A percentile compares a stretch with the other conserved stretches of the same genome.
phyloP scores from a whole-genome alignment of 2,888 invertebrate genomes.

The Diabrotica balteata region DNA sequence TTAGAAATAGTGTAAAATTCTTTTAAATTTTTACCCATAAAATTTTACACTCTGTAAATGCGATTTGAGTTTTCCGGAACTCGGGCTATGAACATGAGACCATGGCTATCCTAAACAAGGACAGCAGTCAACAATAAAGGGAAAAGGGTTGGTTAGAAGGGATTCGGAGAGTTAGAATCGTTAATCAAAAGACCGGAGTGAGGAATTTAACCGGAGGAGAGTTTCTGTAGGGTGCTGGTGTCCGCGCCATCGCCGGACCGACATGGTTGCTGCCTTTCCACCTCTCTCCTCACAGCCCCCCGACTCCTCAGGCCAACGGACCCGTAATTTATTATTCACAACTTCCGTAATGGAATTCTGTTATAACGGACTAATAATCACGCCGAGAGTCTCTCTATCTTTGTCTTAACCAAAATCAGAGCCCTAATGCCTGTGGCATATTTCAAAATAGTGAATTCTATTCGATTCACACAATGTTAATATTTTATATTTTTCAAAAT shows the following conservation, averaged over 20 bases:
- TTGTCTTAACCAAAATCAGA: conserved; percentile 16
- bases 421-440: neutral
- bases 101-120: conserved; percentile 35
- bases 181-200: conserved; percentile 52
- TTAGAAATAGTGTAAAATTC: too few species aligned
- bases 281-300: conserved; percentile 52
- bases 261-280: conserved; percentile 64
- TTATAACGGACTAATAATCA: conserved; percentile 53
- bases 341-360: conserved; percentile 57
- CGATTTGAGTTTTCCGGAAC: neutral
- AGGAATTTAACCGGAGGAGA: conserved; percentile 40
- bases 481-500: too few species aligned
- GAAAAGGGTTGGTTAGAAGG: conserved; percentile 34
- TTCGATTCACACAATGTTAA: too few species aligned
- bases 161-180: conserved; percentile 50
- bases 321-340: conserved; percentile 59
- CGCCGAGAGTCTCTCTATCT: conserved; percentile 31
- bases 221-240: conserved; percentile 49
- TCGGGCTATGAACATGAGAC: conserved; percentile 17
- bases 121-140: conserved; percentile 35
- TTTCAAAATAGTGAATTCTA: neutral
- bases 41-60: too few species aligned
- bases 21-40: too few species aligned
- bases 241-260: conserved; percentile 65
- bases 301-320: conserved; percentile 32